Conservation (phyloP, 2,113 vertebrate species). For the Oreocharis arfaki region DNA sequence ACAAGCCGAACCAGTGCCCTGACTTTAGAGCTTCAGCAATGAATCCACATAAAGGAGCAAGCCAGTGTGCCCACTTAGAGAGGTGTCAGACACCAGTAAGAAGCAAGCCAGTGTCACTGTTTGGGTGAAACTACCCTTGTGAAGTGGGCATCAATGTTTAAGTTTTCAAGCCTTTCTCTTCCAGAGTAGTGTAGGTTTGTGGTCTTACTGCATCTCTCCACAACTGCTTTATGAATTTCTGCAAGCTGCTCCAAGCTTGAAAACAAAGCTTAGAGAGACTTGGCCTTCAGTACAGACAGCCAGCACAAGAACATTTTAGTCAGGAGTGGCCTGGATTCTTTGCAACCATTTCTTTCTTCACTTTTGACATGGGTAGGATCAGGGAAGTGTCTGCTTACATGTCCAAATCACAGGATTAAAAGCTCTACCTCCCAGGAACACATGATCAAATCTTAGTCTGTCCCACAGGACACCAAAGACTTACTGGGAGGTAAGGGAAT, state of each 20-base stretch:
- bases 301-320: background rate
- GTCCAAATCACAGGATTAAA: background rate
- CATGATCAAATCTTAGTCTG: background rate
- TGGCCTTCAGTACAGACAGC: background rate
- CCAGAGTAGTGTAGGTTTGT: background rate
- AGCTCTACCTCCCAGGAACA: background rate
- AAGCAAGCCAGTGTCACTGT: background rate
- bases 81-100: background rate
- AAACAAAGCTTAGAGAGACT: background rate
- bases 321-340: background rate
- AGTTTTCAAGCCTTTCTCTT: background rate
- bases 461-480: background rate
- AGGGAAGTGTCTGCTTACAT: background rate
- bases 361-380: background rate
- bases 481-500: background rate
- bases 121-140: accelerated
- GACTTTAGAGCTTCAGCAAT: background rate
- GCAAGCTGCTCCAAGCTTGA: background rate
- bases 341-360: background rate
- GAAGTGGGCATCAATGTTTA: background rate
- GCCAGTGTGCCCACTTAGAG: background rate
- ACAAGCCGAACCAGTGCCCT: background rate
- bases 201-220: background rate
- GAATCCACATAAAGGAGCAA: background rate
- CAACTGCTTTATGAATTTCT: background rate